These are phyloP conservation scores for Ericerus pela DNA, from an alignment of 1,140 invertebrate species.

Conservation along the genomic window DNA sequence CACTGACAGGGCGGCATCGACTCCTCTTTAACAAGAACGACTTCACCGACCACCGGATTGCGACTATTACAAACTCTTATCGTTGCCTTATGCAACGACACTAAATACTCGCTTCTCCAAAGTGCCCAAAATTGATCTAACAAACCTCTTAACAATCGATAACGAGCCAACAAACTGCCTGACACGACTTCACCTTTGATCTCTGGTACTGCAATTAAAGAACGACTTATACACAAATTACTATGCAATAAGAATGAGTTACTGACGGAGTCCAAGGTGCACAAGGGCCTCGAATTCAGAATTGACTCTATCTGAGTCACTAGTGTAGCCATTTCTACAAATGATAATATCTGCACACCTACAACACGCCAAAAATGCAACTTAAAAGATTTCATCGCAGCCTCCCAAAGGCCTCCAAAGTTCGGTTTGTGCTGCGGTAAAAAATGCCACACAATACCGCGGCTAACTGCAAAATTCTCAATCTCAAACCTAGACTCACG, in stretches of 20 bases:
- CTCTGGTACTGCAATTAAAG: background rate
- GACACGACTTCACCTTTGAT: too few species aligned
- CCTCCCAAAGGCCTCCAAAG: conserved; percentile 23
- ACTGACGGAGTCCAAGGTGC: conserved; percentile 16
- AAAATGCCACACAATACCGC: background rate
- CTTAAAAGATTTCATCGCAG: conserved; percentile 21
- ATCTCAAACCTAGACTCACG: background rate
- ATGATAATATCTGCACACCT: conserved; percentile 20
- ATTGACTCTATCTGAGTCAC: conserved; percentile 24
- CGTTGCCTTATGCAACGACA: too few species aligned
- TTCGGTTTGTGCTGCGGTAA: background rate
- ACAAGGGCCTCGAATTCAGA: conserved; percentile 25
- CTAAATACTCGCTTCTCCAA: too few species aligned
- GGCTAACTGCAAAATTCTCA: background rate
- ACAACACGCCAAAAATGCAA: conserved; percentile 20
- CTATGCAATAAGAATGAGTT: background rate
- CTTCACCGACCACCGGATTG: too few species aligned
- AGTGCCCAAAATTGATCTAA: too few species aligned
- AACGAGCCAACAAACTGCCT: too few species aligned
- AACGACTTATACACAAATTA: background rate
- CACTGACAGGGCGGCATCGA: too few species aligned
- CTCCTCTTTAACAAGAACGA: too few species aligned
- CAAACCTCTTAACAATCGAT: too few species aligned
- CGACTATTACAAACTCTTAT: too few species aligned
- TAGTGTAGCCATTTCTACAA: conserved; percentile 27